phyloP scores from a whole-genome alignment of 2,888 invertebrate species.

The Eupeodes luniger region DNA sequence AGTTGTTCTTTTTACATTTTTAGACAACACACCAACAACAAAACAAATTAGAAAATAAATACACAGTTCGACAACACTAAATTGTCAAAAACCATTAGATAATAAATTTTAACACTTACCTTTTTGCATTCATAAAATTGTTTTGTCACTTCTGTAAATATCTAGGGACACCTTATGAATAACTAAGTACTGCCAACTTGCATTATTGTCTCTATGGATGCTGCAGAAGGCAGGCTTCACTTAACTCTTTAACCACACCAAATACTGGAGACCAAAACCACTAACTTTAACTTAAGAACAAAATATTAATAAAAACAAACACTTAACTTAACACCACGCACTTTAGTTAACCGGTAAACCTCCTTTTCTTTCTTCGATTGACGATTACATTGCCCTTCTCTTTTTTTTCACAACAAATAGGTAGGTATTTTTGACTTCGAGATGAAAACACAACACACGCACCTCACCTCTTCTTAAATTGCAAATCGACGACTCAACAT shows the following conservation, averaged over 20 bases:
- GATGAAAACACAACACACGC: conserved; percentile 40
- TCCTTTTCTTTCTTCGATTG: conserved; percentile 12
- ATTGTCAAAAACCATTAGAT: not conserved
- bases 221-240: not conserved
- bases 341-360: conserved; percentile 64
- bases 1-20: conserved; percentile 25
- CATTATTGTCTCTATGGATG: conserved; percentile 18
- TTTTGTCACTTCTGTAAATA: not conserved
- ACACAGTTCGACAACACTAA: no score
- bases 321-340: conserved; percentile 60
- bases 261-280: no score
- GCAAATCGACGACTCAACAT: not conserved
- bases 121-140: not conserved
- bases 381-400: conserved; percentile 39
- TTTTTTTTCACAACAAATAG: conserved; percentile 14
- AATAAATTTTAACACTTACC: conserved; percentile 13
- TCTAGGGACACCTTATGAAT: not conserved
- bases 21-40: not conserved
- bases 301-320: conserved; percentile 51
- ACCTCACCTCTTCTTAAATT: not conserved
- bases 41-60: not conserved
- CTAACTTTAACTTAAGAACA: not conserved
- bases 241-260: not conserved
- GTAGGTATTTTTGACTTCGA: not conserved
- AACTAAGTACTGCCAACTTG: not conserved